Evolutionary conservation across 2,113 vertebrate genomes (phyloP).

Genomic region (Seriola rivoliana): DNA sequence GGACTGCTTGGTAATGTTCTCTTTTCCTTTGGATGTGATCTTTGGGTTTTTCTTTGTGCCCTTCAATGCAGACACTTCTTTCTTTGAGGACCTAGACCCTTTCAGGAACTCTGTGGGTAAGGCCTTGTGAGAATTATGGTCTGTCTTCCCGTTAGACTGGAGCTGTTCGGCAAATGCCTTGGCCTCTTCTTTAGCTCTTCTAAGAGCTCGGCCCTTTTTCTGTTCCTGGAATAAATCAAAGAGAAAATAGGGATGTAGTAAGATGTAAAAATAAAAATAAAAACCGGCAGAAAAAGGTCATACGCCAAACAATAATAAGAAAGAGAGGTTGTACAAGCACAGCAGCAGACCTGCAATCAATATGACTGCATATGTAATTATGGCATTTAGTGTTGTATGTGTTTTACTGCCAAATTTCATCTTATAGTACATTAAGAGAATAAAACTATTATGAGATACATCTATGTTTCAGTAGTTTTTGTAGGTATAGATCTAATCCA

Average conservation of each 20-base stretch:
- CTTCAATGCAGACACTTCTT: conserved; percentile 27
- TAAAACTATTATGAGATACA: not conserved
- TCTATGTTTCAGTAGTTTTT: not conserved
- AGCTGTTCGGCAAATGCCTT: conserved; percentile 31
- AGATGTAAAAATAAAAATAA: conserved; percentile 17
- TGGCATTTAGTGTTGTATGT: not conserved
- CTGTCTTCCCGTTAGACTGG: conserved; percentile 8
- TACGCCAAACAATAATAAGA: not conserved
- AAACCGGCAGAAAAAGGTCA: conserved; percentile 1
- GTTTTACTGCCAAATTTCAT: conserved; percentile 7
- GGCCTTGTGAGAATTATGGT: conserved; percentile 26
- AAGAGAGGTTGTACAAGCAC: not conserved
- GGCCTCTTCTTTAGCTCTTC: conserved; percentile 46
- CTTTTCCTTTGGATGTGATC: conserved; percentile 53
- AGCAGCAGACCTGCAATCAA: conserved; percentile 12
- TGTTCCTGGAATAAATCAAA: conserved; percentile 55
- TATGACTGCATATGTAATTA: not conserved
- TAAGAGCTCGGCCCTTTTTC: conserved; percentile 36
- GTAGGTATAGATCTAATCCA: not conserved
- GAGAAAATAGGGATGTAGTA: conserved; percentile 17
- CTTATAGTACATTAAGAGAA: not conserved
- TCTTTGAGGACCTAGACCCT: conserved; percentile 33
- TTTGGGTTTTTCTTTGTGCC: conserved; percentile 38
- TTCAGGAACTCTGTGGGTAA: conserved; percentile 56
- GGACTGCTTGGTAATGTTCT: conserved; percentile 44